phyloP scores from a whole-genome alignment of 92 coral and sea anemone species.

The Porites evermanni region DNA sequence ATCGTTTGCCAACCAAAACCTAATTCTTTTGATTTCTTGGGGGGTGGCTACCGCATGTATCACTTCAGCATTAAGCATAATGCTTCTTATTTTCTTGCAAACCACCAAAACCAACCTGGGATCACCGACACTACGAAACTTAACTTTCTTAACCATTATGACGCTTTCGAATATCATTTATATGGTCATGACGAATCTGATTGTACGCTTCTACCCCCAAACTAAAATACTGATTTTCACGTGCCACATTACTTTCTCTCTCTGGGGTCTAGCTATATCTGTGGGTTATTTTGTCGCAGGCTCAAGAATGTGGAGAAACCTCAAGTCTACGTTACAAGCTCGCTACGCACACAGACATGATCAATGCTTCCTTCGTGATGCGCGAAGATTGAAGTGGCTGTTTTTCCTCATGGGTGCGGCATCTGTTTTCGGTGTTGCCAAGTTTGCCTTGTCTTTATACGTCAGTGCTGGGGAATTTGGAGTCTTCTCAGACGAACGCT shows the following conservation, averaged over 20 bases:
- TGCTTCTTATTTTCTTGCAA: constrained; percentile 71
- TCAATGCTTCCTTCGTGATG: constrained; percentile 38
- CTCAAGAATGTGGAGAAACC: constrained; percentile 69
- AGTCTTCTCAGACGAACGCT: constrained; percentile 24
- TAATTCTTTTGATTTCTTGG: constrained; percentile 29
- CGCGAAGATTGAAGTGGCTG: constrained; percentile 56
- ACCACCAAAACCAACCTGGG: constrained; percentile 67
- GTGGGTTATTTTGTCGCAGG: constrained; percentile 68
- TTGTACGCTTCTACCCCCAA: constrained; percentile 58
- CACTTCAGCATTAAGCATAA: constrained; percentile 80
- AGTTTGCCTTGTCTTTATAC: constrained; percentile 68
- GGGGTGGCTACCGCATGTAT: constrained; percentile 78
- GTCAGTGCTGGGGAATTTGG: constrained; percentile 58
- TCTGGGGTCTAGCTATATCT: constrained; percentile 76
- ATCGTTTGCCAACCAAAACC: constrained; percentile 19
- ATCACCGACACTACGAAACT: constrained; percentile 53
- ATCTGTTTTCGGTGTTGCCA: constrained; percentile 52
- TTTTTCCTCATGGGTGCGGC: constrained; percentile 54
- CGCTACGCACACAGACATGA: not conserved
- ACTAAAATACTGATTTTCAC: constrained; percentile 56
- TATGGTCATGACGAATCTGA: constrained; percentile 66
- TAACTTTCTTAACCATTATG: constrained; percentile 51
- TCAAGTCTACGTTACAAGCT: constrained; percentile 44
- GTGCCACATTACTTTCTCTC: constrained; percentile 71
- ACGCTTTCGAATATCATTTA: constrained; percentile 60